Evolutionary conservation across 1,140 invertebrate species (phyloP).

Genomic region (Dendroctonus valens): DNA sequence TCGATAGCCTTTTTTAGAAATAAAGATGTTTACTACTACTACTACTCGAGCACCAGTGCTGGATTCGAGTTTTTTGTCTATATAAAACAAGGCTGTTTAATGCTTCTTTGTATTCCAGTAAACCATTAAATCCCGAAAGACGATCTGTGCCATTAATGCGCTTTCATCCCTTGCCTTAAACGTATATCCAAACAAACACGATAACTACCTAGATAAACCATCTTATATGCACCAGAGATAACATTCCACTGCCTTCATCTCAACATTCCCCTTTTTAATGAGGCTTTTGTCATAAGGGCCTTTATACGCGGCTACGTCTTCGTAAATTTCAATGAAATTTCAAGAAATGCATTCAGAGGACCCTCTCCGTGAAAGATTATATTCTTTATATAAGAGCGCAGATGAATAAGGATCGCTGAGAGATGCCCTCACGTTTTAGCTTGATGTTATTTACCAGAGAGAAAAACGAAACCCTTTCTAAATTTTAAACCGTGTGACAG

Average conservation of each 20-base stretch:
- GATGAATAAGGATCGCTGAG: conserved; percentile 32
- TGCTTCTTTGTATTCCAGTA: no score
- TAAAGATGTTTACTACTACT: no score
- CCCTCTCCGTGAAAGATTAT: conserved; percentile 30
- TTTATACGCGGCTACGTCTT: conserved; percentile 22
- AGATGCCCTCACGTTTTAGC: conserved; percentile 36
- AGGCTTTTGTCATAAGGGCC: conserved; percentile 28
- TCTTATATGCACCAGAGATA: neutral
- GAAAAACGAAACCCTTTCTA: conserved; percentile 36
- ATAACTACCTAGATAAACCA: conserved; percentile 9
- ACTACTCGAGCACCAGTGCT: no score
- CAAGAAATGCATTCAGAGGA: conserved; percentile 29
- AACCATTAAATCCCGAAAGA: no score
- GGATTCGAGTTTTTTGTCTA: no score
- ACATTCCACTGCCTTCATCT: conserved; percentile 13
- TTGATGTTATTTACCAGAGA: conserved; percentile 33
- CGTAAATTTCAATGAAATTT: conserved; percentile 37
- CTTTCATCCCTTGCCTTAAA: no score
- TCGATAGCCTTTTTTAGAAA: no score
- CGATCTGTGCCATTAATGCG: no score
- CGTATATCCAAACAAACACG: neutral
- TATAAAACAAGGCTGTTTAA: no score
- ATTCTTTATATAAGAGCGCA: conserved; percentile 34
- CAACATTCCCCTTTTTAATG: conserved; percentile 22
- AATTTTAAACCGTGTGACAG: conserved; percentile 17